Base-by-base conservation (phyloP, 2,888 invertebrate genomes). In the Phania funesta region DNA sequence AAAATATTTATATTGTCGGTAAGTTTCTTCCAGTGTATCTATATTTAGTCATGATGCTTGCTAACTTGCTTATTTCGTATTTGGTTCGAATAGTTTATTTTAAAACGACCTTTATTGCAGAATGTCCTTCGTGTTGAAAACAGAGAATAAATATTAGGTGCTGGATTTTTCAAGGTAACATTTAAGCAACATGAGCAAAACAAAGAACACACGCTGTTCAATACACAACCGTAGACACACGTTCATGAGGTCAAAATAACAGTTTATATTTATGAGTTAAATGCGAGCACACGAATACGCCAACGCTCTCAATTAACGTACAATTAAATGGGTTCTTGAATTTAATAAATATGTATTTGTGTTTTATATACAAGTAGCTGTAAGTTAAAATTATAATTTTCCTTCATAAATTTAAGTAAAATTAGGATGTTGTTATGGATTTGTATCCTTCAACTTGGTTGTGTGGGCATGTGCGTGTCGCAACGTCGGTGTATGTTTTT, bases 151-250 rank as follows among this genome's bases (percentile, higher is more conserved):
- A 77, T 70, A 67, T 76, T 52, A 76, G 54, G 48, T 67, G 46
- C 67, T 76, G 80, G 52, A 77, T 77, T 62, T 67, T 77, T 71
- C 80, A 77, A 73, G 76, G 76, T 65, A 44, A 73, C 29, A 46
- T 48, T 44, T 29, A 29, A 73, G 38, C 50, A 56, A 32, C 26
- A 58, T 35, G 67, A 62, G 52, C 62, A 44, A 70, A 52, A 32
- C 13, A 22, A 62, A 50, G 5, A 62, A 9, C 32, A 50, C 56
- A 41, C 18, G 13, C 41, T 52, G 32, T 41, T 62, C 26, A 54
- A 46, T 26, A 35, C 24, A 41, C 2, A 50, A 56, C 24, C 38
- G 38, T 20, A 50, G 13, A 35, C 22, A 35, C 24, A 56, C 41
- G 13, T 44, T 5, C 29, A 46, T 5, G 54, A 56, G 13, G 26